These are phyloP conservation scores for Liposcelis brunnea DNA, from an alignment of 2,888 invertebrate species.

Conservation along the genomic window DNA sequence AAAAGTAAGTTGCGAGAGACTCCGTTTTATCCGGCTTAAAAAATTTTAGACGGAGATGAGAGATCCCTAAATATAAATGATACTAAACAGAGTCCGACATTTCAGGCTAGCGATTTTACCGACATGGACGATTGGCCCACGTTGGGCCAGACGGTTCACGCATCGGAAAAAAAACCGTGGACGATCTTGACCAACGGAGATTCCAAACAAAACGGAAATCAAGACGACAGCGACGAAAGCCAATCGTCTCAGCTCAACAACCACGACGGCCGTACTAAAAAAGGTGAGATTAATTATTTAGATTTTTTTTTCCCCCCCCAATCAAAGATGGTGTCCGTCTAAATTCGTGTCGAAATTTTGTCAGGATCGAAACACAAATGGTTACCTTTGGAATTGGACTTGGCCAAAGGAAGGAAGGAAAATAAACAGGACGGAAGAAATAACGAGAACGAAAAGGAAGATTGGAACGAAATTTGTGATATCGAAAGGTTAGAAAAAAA, in stretches of 20 bases:
- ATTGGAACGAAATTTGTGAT: slow-evolving; percentile 15
- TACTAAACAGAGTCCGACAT: slow-evolving; percentile 16
- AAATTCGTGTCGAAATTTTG: too few species aligned
- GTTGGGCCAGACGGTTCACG: slow-evolving; percentile 33
- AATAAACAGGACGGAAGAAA: not conserved
- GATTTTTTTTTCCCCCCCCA: too few species aligned
- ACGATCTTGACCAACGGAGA: slow-evolving; percentile 20
- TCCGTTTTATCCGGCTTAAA: too few species aligned
- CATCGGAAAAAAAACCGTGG: slow-evolving; percentile 7
- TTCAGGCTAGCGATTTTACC: slow-evolving; percentile 69
- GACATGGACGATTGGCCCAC: slow-evolving; percentile 89
- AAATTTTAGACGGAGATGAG: too few species aligned
- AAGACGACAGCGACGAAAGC: slow-evolving; percentile 28
- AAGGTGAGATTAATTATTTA: slow-evolving; percentile 22
- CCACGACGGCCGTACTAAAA: slow-evolving; percentile 29
- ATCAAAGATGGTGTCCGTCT: too few species aligned
- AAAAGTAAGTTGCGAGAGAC: slow-evolving; percentile 25
- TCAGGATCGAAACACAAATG: slow-evolving; percentile 59
- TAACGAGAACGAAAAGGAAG: not conserved
- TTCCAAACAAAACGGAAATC: slow-evolving; percentile 31
- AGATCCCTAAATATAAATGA: too few species aligned
- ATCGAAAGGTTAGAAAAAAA: slow-evolving; percentile 27
- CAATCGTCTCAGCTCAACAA: slow-evolving; percentile 18
- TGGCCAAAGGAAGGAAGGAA: slow-evolving; percentile 35
- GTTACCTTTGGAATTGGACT: slow-evolving; percentile 79